These are phyloP conservation scores for Leuctra nigra DNA, from an alignment of 2,888 invertebrate genomes.

Conservation along the genomic window DNA sequence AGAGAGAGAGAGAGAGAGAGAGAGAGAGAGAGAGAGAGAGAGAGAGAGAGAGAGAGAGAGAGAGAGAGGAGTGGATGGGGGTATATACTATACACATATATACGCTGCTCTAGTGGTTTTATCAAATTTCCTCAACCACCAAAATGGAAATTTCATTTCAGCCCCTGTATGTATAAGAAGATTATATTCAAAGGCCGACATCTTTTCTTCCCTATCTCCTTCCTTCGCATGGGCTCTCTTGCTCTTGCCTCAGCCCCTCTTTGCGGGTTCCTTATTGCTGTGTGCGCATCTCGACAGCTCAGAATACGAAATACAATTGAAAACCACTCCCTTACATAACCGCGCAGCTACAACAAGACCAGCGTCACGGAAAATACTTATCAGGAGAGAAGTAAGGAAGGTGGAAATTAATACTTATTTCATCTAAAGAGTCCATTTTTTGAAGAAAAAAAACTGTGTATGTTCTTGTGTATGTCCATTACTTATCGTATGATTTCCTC, in stretches of 20 bases:
- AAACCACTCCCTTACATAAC: constrained; percentile 11
- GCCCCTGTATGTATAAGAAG: constrained; percentile 15
- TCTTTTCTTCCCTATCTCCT: constrained; percentile 2
- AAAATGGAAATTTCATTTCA: constrained; percentile 20
- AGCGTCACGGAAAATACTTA: too few relatives aligned
- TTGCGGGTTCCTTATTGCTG: neutral
- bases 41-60: neutral
- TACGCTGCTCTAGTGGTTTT: constrained; percentile 16
- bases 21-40: neutral
- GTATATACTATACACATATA: neutral
- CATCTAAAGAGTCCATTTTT: too few relatives aligned
- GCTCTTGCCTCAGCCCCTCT: neutral
- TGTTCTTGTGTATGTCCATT: too few relatives aligned
- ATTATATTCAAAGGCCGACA: constrained; percentile 18
- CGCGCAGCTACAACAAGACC: neutral
- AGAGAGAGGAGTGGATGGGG: neutral
- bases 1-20: neutral
- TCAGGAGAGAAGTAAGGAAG: too few relatives aligned
- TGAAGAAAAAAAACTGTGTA: too few relatives aligned
- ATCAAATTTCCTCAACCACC: constrained; percentile 19
- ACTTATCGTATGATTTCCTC: too few relatives aligned
- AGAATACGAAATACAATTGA: neutral
- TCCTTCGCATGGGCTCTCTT: neutral
- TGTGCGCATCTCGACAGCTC: constrained; percentile 7
- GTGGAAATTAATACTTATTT: too few relatives aligned